Base-by-base conservation (phyloP, 2,888 invertebrate genomes). In the Trichogramma dendrolimi region DNA sequence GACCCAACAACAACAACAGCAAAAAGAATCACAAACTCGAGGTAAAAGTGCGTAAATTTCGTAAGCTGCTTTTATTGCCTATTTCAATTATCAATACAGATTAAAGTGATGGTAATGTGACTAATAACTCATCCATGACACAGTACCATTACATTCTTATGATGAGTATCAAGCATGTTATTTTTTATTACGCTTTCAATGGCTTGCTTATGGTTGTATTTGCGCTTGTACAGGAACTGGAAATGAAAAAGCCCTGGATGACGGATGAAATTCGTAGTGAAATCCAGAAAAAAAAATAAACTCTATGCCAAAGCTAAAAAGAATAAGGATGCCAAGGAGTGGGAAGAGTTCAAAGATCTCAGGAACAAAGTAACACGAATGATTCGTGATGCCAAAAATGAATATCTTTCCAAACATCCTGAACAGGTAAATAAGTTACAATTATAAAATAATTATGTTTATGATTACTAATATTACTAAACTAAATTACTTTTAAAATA, bases 231-330 rank as follows among this genome's bases (percentile, higher is more conserved):
- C 64, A 78, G 79, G 78, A 78, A 67, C 67, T 74, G 60, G 75
- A 78, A 64, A 68, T 79, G 65, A 78, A 76, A 58, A 79, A 79
- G 52, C 77, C 79, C 42, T 79, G 79, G 79, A 78, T 79, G 79
- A 78, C 79, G 1, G 78, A 78, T 54, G 78, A 78, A 66, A 79
- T 79, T 65, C 75, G 78, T 47, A 74, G 69, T 65, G 79, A 79
- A 68, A 77, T 78, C 67, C 76, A 77, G 67, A 78, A 73, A 67
- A 27, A 79, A 78, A 67, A 79, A 77, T 64, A 79, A 77, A 66
- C 70, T 79, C 5, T 79, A 78, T 62, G 77, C 75, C 48, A 79
- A 77, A 67, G 76, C 75, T 56, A 78, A 75, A 63, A 78, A 77
- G 62, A 79, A 77, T 62, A 78, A 77, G 67, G 73, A 74, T 67